Conservation (phyloP, 1,140 invertebrate species). For the Potamilus streckersoni region DNA sequence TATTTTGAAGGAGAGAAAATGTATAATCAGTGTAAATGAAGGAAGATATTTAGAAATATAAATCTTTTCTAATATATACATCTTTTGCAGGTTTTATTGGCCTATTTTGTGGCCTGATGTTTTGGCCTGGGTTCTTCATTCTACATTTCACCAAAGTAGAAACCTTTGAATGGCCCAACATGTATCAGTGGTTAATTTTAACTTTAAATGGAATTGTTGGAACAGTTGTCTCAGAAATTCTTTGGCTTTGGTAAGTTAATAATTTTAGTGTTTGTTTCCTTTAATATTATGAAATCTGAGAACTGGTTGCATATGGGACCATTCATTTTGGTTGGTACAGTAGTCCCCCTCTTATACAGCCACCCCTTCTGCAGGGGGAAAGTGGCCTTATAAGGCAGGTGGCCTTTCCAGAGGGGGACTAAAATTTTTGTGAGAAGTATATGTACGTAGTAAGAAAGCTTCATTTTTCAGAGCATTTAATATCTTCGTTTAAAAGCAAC, state of each 20-base stretch:
- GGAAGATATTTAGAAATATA: not conserved
- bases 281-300: not conserved
- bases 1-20: too few relatives aligned
- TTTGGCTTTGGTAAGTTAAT: conserved; percentile 85
- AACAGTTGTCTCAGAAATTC: conserved; percentile 85
- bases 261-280: conserved; percentile 7
- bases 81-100: conserved; percentile 83
- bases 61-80: not conserved
- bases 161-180: conserved; percentile 83
- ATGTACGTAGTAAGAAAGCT: too few relatives aligned
- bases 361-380: too few relatives aligned
- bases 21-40: too few relatives aligned
- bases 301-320: too few relatives aligned
- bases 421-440: too few relatives aligned
- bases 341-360: too few relatives aligned
- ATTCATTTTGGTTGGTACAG: too few relatives aligned
- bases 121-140: conserved; percentile 90
- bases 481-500: too few relatives aligned
- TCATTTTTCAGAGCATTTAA: too few relatives aligned
- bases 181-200: conserved; percentile 81
- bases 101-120: conserved; percentile 81
- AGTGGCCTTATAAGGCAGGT: too few relatives aligned
- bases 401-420: too few relatives aligned
- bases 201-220: conserved; percentile 88
- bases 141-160: conserved; percentile 83